These are phyloP conservation scores for Zaprionus vittiger DNA, from an alignment of 1,140 invertebrate genomes.

Conservation along the genomic window DNA sequence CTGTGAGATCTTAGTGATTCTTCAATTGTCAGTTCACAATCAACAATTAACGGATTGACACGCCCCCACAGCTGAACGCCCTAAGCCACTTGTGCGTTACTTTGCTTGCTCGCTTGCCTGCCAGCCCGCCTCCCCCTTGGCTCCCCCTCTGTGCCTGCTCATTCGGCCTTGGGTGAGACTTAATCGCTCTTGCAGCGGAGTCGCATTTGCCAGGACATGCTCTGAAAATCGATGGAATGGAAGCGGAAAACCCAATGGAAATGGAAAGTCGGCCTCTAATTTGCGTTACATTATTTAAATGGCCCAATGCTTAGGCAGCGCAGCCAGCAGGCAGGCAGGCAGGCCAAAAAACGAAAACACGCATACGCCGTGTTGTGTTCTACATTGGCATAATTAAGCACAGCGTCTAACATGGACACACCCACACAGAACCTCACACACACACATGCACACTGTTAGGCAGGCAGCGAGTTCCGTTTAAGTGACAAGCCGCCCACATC, in stretches of 20 bases:
- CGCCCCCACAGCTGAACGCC: constrained; percentile 5
- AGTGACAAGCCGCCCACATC: constrained; percentile 25
- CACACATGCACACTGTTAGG: constrained; percentile 2
- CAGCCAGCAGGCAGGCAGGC: background rate
- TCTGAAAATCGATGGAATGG: constrained; percentile 32
- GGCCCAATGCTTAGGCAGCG: constrained; percentile 52
- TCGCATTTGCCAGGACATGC: background rate
- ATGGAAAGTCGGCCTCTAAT: constrained; percentile 49
- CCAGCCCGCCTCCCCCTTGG: background rate
- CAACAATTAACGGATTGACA: constrained; percentile 17
- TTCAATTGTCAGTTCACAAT: constrained; percentile 28
- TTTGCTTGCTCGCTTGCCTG: constrained; percentile 7
- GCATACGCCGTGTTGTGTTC: constrained; percentile 57
- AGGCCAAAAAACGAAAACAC: constrained; percentile 47
- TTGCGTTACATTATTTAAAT: constrained; percentile 65
- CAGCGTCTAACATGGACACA: constrained; percentile 34
- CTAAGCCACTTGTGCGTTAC: background rate
- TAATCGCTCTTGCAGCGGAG: constrained; percentile 56
- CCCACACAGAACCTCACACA: constrained; percentile 8
- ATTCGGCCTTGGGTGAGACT: constrained; percentile 37
- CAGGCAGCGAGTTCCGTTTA: constrained; percentile 24
- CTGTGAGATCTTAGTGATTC: constrained; percentile 32
- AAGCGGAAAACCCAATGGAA: constrained; percentile 15
- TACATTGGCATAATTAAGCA: constrained; percentile 69
- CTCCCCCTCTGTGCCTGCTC: background rate